phyloP scores from a whole-genome alignment of 2,888 invertebrate species.

The Auanema sp. region DNA sequence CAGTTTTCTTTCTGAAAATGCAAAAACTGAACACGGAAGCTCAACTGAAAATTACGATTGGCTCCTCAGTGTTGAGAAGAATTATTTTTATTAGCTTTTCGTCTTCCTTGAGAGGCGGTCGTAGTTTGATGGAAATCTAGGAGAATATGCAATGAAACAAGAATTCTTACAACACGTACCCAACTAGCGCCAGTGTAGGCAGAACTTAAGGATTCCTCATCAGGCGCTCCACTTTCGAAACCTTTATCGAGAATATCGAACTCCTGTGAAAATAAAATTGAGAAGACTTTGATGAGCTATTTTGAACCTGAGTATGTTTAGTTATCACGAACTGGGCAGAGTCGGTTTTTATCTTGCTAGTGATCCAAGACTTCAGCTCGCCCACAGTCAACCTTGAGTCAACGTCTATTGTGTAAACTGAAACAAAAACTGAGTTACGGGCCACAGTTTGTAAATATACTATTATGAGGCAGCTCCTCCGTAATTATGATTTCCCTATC shows the following conservation, averaged over 20 bases:
- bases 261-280: constrained; percentile 12
- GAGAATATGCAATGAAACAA: no score
- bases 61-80: constrained; percentile 39
- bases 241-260: constrained; percentile 20
- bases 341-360: constrained; percentile 26
- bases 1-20: constrained; percentile 34
- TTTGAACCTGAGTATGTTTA: constrained; percentile 22
- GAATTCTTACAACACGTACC: no score
- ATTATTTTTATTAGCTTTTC: constrained; percentile 41
- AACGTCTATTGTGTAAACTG: constrained; percentile 30
- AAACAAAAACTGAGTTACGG: not conserved
- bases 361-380: constrained; percentile 43
- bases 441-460: not conserved
- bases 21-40: not conserved
- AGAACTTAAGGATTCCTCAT: constrained; percentile 4
- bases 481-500: constrained; percentile 5
- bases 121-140: constrained; percentile 37
- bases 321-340: constrained; percentile 33
- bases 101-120: constrained; percentile 43
- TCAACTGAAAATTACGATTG: constrained; percentile 14
- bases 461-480: not conserved
- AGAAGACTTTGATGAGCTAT: not conserved
- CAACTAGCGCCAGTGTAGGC: not conserved
- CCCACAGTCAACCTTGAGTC: constrained; percentile 33
- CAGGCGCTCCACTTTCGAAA: constrained; percentile 12